A percentile compares a stretch with the other conserved stretches of the same genome.
These are phyloP conservation scores for Trichonephila clavipes DNA, from an alignment of 1,140 invertebrate species.

Conservation along the genomic window DNA sequence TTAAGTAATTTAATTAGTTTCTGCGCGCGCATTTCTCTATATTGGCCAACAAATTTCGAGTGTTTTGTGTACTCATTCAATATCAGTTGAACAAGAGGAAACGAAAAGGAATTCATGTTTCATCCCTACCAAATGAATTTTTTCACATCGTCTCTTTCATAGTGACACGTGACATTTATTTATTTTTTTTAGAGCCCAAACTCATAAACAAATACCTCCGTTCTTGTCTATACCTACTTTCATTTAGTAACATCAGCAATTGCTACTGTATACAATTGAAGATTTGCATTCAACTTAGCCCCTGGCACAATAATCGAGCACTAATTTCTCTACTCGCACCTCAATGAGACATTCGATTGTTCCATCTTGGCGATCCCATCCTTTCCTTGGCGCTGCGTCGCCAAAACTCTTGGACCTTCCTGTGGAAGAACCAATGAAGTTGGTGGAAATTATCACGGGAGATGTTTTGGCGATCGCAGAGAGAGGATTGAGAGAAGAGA, in stretches of 20 bases:
- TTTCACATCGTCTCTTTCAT: neutral
- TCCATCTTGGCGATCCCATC: neutral
- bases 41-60: too few relatives aligned
- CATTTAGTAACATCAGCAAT: neutral
- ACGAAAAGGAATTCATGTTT: neutral
- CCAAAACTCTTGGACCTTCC: conserved; percentile 2
- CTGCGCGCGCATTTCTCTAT: too few relatives aligned
- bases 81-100: too few relatives aligned
- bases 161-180: neutral
- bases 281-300: neutral
- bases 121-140: neutral
- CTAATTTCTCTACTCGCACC: neutral
- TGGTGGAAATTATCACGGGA: conserved; percentile 32
- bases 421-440: neutral
- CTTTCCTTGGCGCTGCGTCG: neutral
- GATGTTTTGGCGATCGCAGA: conserved; percentile 4
- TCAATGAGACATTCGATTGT: neutral
- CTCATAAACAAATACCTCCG: neutral
- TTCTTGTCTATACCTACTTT: neutral
- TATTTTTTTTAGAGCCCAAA: neutral
- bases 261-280: neutral
- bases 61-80: too few relatives aligned
- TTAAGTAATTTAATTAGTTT: too few relatives aligned
- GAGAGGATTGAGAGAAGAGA: conserved; percentile 6
- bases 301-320: conserved; percentile 8